Conservation (phyloP, 53 echinoderm and acorn worm species). For the Echinarachnius parma region DNA sequence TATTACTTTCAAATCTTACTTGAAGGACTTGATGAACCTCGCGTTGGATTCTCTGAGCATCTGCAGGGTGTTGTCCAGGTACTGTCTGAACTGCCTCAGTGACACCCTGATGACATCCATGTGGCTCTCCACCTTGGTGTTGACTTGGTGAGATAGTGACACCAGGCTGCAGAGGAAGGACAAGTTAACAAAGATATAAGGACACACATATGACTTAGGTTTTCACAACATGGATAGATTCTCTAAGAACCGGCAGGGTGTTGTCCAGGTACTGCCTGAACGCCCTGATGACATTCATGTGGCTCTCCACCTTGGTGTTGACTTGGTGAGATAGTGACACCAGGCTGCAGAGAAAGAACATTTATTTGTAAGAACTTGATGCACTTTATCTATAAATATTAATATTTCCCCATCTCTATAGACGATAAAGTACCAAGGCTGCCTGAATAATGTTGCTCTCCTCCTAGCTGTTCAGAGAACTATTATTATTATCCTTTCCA, state of each 20-base stretch:
- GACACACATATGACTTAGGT: too few relatives aligned
- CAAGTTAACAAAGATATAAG: neutral
- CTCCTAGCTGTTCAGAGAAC: too few relatives aligned
- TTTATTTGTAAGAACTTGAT: too few relatives aligned
- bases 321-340: slow-evolving; percentile 87
- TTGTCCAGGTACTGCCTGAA: slow-evolving; percentile 93
- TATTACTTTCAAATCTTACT: too few relatives aligned
- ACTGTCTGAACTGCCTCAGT: slow-evolving; percentile 81
- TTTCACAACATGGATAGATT: too few relatives aligned
- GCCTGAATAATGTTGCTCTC: too few relatives aligned
- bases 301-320: slow-evolving; percentile 76
- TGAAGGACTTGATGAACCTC: slow-evolving; percentile 96
- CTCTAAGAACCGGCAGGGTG: slow-evolving; percentile 88
- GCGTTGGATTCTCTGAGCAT: slow-evolving; percentile 97
- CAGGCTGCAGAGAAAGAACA: slow-evolving; percentile 52
- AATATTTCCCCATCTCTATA: too few relatives aligned
- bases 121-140: slow-evolving; percentile 79
- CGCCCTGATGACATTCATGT: slow-evolving; percentile 86
- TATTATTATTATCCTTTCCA: too few relatives aligned
- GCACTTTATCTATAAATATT: too few relatives aligned
- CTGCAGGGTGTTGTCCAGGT: slow-evolving; percentile 91
- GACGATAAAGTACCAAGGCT: too few relatives aligned
- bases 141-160: slow-evolving; percentile 84
- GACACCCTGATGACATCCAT: slow-evolving; percentile 87
- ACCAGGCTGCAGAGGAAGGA: slow-evolving; percentile 63